Evolutionary conservation across 2,797 vertebrate species (phyloP).

Genomic region (Chaunax sp.): DNA sequence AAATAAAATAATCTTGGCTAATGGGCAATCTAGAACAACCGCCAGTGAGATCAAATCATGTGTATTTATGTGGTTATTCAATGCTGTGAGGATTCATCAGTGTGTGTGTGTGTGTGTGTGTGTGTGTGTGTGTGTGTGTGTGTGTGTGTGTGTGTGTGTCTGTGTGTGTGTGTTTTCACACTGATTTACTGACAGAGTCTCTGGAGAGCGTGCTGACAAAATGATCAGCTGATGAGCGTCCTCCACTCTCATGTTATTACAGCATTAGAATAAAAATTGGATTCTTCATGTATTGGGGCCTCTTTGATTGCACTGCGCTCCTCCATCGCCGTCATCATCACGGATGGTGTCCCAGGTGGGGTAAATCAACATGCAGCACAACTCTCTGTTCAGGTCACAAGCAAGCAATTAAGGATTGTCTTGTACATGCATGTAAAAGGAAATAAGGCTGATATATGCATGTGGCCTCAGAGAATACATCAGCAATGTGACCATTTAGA

Average conservation of each 20-base stretch:
- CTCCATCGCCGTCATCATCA: slow-evolving; percentile 35
- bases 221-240: slow-evolving; percentile 18
- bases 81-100: too few relatives aligned
- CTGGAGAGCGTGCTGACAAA: slow-evolving; percentile 27
- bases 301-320: too few relatives aligned
- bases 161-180: too few relatives aligned
- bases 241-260: slow-evolving; percentile 44
- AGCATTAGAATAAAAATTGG: slow-evolving; percentile 51
- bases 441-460: too few relatives aligned
- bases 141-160: slow-evolving; percentile 24
- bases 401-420: slow-evolving; percentile 17
- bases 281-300: slow-evolving; percentile 14
- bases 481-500: too few relatives aligned
- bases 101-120: slow-evolving; percentile 21
- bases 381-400: slow-evolving; percentile 17
- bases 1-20: background rate
- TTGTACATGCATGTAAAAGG: too few relatives aligned
- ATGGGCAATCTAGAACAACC: too few relatives aligned
- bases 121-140: slow-evolving; percentile 30
- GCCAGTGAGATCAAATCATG: too few relatives aligned
- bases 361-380: background rate
- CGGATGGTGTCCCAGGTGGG: slow-evolving; percentile 7
- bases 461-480: too few relatives aligned
- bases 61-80: too few relatives aligned
- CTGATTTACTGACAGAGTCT: background rate